Base-by-base conservation (phyloP, 2,888 invertebrate species). In the Galeruca laticollis region DNA sequence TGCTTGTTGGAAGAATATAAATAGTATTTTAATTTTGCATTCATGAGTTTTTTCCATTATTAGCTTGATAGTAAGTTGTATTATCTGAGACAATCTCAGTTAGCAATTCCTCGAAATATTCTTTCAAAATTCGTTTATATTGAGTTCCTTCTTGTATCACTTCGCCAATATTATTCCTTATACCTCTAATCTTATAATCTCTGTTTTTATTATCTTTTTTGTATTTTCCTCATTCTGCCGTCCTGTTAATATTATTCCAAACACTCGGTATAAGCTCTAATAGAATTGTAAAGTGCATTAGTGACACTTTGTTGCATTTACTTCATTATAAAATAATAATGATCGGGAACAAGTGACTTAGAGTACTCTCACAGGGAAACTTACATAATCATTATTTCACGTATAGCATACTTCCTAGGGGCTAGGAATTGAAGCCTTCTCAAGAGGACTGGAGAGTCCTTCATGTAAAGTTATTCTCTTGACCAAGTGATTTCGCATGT, bases 341-440 rank as follows among this genome's bases (percentile, higher is more conserved):
- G 77, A 77, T 77, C 75, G 73, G 73, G 73, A 77, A 77, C 78
- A 74, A 75, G 78, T 77, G 70, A 73, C 70, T 68, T 77, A 72
- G 70, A 79, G 79, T 75, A 74, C 73, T 72, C 75, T 76, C 70
- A 62, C 65, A 68, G 61, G 73, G 72, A 75, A 79, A 79, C 79
- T 79, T 79, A 76, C 76, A 73, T 79, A 79, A 79, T 79, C 77
- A 78, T 79, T 78, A 79, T 79, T 79, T 77, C 76, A 76, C 76
- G 75, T 70, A 73, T 74, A 70, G 68, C 65, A 71, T 69, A 75
- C 77, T 76, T 74, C 76, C 71, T 69, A 73, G 70, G 74, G 67
- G 75, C 70, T 68, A 74, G 70, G 74, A 66, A 68, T 62, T 73
- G 66, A 63, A 68, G 65, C 8, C 35, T 57, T 47, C 57, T 65